These are phyloP conservation scores for Venusia cambrica DNA, from an alignment of 2,888 invertebrate genomes.

Conservation along the genomic window DNA sequence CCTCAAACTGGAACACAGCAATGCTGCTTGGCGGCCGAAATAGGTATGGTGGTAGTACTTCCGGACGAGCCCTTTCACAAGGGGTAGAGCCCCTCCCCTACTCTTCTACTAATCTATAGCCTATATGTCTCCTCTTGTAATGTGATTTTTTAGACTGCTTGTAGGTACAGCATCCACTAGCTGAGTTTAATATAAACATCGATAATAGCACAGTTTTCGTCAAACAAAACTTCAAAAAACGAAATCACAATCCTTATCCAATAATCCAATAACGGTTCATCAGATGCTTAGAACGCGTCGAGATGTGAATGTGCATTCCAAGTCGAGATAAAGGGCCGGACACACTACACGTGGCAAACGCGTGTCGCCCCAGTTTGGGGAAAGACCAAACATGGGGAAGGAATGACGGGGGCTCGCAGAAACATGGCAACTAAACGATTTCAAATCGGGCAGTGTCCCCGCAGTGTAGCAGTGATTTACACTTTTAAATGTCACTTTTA, in stretches of 20 bases:
- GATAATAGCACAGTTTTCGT: no score
- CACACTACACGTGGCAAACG: constrained; percentile 63
- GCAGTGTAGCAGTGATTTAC: constrained; percentile 10
- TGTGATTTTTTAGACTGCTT: no score
- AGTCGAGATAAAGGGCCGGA: constrained; percentile 63
- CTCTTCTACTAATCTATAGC: no score
- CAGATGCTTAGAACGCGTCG: constrained; percentile 45
- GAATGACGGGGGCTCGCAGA: constrained; percentile 54
- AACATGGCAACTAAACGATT: constrained; percentile 44
- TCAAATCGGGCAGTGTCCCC: constrained; percentile 30
- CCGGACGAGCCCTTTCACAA: no score
- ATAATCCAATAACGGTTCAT: constrained; percentile 50
- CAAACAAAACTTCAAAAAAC: neutral
- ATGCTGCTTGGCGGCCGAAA: no score
- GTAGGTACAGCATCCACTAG: no score
- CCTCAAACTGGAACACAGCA: no score
- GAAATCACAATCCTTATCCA: constrained; percentile 55
- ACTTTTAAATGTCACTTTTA: constrained; percentile 3
- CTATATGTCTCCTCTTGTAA: no score
- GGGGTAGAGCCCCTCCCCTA: no score
- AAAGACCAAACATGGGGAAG: no score
- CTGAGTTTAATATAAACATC: no score
- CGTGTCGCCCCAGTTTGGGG: constrained; percentile 59
- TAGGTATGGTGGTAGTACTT: no score
- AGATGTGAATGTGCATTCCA: constrained; percentile 72